Evolutionary conservation across 2,113 vertebrate species (phyloP), one percentile per base, ranked within the genome.

Genomic region (Psilopogon haemacephalus): DNA sequence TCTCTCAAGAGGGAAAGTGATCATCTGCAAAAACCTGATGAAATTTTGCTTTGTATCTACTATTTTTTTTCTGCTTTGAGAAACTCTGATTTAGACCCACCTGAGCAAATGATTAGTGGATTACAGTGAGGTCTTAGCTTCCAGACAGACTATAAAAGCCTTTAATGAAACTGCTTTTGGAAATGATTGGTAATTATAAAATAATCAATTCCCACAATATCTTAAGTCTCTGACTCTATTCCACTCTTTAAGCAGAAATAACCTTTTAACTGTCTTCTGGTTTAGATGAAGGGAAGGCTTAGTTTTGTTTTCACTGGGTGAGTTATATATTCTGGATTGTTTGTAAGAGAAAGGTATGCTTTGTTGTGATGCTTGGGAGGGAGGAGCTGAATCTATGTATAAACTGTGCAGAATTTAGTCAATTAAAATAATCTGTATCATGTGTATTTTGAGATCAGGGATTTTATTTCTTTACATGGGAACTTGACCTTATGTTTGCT

Each of bases 401-500:
- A 91, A 55, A n/a, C 73, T 37, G 44, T 71, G 86, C 84, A 93
- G 86, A 88, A 94, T 78, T 92, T 83, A 5, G 5, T 48, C 77
- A 82, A 65, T 42, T 56, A 74, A 71, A 91, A 83, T 96, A 94
- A 79, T 95, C 80, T 86, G 52, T 44, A 27, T 89, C 62, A 84
- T 91, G 80, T 88, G 40, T 95, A 93, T 96, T 97, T 97, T 52
- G 73, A 95, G 93, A 95, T 93, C 88, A 89, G 94, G 93, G 95
- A 97, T 97, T 96, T 95, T 54, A 69, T 96, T 94, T 94, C 96
- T 95, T 97, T 97, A 97, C 95, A 96, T 97, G 97, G 97, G 97
- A 97, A 97, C 96, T 95, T 97, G 97, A 97, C 97, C 95, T 98
- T 98, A 95, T 96, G 88, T 48, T 97, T 94, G 92, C 94, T 96